Percentiles rank a stretch among this genome's conserved stretches.
Conservation (phyloP, 1,140 invertebrate genomes). For the Mylabris phalerata region DNA sequence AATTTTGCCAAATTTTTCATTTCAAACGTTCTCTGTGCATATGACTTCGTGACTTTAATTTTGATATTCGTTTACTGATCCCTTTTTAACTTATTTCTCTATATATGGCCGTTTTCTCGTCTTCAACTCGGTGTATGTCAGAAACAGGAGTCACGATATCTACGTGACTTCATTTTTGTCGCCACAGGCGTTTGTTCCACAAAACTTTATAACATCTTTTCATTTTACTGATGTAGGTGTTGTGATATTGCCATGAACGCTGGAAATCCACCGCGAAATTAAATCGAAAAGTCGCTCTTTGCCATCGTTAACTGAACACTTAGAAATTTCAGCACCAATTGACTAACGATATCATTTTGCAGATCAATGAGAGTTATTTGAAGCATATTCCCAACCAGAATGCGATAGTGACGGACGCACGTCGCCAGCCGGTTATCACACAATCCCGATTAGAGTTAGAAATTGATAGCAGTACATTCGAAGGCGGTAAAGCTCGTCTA, state of each 20-base stretch:
- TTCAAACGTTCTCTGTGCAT: neutral
- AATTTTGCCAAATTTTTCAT: neutral
- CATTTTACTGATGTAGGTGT: neutral
- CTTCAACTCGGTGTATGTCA: neutral
- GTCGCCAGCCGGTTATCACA: slow-evolving; percentile 23
- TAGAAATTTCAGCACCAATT: too few species aligned
- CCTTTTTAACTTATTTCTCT: neutral
- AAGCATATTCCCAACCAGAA: slow-evolving; percentile 8
- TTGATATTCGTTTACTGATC: neutral
- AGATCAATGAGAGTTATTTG: slow-evolving; percentile 9
- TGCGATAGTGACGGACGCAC: slow-evolving; percentile 8
- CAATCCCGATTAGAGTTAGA: slow-evolving; percentile 26
- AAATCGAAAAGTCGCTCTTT: neutral
- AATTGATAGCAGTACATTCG: slow-evolving; percentile 25
- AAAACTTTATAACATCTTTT: neutral
- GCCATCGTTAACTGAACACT: neutral
- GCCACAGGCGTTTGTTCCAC: neutral
- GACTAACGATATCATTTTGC: neutral
- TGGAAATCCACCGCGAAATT: too few species aligned
- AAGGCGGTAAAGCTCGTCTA: slow-evolving; percentile 25
- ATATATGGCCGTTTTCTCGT: neutral
- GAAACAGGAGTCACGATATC: neutral
- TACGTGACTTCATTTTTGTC: slow-evolving; percentile 3
- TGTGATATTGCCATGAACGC: too few species aligned
- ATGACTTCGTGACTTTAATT: neutral